Percentiles rank a stretch among this genome's conserved stretches.
Conservation (phyloP, 2,797 vertebrate species). For the Esox lucius region DNA sequence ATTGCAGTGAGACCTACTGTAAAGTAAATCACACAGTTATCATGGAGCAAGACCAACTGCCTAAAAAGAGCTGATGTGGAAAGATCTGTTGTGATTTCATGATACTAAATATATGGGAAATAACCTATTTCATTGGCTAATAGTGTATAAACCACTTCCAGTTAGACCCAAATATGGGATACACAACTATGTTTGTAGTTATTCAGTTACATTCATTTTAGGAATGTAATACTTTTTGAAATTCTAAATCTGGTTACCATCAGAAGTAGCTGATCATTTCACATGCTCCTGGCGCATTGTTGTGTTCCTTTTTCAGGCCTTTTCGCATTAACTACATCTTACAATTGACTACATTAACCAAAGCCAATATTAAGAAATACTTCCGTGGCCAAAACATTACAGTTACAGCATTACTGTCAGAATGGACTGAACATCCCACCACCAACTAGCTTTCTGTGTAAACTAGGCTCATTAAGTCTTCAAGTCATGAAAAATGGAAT, state of each 20-base stretch:
- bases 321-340: slow-evolving; percentile 16
- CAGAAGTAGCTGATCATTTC: slow-evolving; percentile 27
- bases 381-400: neutral
- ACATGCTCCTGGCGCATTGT: slow-evolving; percentile 20
- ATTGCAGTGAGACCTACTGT: too few species aligned
- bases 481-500: neutral
- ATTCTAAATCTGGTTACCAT: too few species aligned
- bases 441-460: neutral
- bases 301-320: neutral
- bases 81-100: neutral
- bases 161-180: neutral
- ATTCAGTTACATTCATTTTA: too few species aligned
- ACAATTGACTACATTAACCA: slow-evolving; percentile 38
- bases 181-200: too few species aligned
- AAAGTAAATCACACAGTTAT: neutral
- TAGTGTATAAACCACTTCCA: neutral
- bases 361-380: neutral
- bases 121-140: neutral
- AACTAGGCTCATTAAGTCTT: neutral
- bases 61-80: too few species aligned
- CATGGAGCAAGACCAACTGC: neutral
- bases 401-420: neutral
- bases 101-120: neutral
- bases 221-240: too few species aligned
- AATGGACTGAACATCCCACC: neutral